phyloP scores from a whole-genome alignment of 2,797 vertebrate genomes.

The Rhabdophis nuchalis region DNA sequence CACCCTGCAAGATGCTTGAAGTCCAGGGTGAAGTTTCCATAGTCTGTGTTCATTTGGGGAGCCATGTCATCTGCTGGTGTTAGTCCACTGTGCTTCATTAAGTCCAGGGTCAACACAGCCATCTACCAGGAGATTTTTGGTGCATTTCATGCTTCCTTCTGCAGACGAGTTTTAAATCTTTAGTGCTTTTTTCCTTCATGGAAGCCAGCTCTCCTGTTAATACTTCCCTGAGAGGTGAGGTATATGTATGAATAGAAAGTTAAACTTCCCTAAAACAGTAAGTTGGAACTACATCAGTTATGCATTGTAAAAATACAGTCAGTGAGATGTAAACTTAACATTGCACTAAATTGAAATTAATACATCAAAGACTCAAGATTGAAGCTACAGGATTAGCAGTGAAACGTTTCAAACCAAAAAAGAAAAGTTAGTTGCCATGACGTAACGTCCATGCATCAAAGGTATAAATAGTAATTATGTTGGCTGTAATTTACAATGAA shows the following conservation, averaged over 20 bases:
- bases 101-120: too few species aligned
- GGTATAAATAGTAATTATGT: neutral
- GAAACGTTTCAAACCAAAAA: neutral
- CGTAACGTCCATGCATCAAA: neutral
- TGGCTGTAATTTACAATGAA: neutral
- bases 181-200: neutral
- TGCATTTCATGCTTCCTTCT: too few species aligned
- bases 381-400: neutral
- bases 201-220: neutral
- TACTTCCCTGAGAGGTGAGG: too few species aligned
- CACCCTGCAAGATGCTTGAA: too few species aligned
- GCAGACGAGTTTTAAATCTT: too few species aligned
- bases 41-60: too few species aligned
- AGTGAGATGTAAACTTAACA: neutral
- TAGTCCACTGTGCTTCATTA: too few species aligned
- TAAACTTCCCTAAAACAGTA: neutral
- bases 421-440: neutral
- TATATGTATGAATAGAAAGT: neutral
- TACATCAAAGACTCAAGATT: neutral
- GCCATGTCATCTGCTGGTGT: too few species aligned
- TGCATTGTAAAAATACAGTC: neutral
- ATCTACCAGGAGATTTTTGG: too few species aligned
- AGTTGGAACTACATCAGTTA: neutral
- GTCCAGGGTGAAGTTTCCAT: too few species aligned
- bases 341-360: neutral